These are phyloP conservation scores for Globia sparganii DNA, from an alignment of 2,888 invertebrate species.

Conservation along the genomic window DNA sequence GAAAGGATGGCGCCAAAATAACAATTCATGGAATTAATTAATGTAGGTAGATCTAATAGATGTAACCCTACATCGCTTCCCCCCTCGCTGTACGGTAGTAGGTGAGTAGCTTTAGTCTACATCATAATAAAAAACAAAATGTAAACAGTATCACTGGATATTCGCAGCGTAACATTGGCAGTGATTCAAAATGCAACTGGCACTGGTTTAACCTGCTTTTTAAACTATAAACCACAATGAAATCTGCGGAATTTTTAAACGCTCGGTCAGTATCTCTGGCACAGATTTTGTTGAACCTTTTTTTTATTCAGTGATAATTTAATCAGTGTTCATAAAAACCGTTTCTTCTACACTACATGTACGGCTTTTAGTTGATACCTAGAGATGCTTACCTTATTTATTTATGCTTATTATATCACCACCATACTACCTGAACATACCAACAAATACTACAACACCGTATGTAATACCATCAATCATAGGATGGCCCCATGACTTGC, in stretches of 20 bases:
- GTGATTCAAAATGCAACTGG: slow-evolving; percentile 45
- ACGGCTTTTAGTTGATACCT: not conserved
- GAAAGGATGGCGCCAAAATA: no score
- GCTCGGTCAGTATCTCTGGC: not conserved
- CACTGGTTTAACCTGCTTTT: slow-evolving; percentile 35
- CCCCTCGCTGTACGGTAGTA: not conserved
- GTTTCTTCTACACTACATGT: no score
- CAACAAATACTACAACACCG: no score
- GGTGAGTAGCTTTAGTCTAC: not conserved
- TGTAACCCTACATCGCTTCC: no score
- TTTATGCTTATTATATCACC: not conserved
- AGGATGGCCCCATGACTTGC: no score
- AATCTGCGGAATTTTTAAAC: slow-evolving; percentile 23
- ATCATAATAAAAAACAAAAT: slow-evolving; percentile 10
- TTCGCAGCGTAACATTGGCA: slow-evolving; percentile 35
- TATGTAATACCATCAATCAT: no score
- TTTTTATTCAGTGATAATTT: not conserved
- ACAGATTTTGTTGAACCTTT: not conserved
- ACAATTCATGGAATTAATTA: no score
- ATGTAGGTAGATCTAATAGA: no score
- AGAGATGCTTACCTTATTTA: not conserved
- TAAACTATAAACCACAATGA: slow-evolving; percentile 40
- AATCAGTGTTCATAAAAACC: not conserved
- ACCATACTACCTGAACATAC: no score
- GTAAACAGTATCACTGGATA: slow-evolving; percentile 7